Conservation (phyloP, 2,113 vertebrate species). For the Rhinolophus sinicus region DNA sequence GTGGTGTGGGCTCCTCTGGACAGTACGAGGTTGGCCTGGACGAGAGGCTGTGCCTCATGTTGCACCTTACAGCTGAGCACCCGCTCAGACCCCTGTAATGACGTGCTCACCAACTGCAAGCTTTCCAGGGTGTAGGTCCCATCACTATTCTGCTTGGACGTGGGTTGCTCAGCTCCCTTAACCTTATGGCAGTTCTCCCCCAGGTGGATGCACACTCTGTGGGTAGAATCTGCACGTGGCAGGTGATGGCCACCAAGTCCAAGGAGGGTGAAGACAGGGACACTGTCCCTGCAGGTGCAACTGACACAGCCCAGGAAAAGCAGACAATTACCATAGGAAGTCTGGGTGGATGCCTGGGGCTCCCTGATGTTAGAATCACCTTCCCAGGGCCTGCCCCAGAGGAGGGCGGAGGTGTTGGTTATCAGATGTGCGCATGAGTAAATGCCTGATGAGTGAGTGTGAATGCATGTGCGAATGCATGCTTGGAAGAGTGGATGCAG, state of each 20-base stretch:
- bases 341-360: not conserved
- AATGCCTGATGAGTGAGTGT: not conserved
- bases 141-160: not conserved
- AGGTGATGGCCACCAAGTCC: not conserved
- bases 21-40: slow-evolving; percentile 44
- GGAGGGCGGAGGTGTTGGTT: not conserved
- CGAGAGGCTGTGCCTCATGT: slow-evolving; percentile 27
- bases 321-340: not conserved
- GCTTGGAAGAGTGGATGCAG: not conserved
- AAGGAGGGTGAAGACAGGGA: not conserved
- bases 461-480: not conserved
- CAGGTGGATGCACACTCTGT: not conserved
- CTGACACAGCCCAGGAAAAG: slow-evolving; percentile 28
- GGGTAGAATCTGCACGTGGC: slow-evolving; percentile 41
- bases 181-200: not conserved
- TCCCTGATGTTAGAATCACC: not conserved
- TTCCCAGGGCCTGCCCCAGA: not conserved
- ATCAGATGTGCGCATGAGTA: not conserved
- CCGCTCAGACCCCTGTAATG: not conserved
- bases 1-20: not conserved
- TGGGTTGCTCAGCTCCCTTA: not conserved
- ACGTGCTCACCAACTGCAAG: not conserved
- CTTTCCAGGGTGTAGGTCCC: not conserved
- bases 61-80: slow-evolving; percentile 47
- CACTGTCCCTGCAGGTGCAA: slow-evolving; percentile 21